Conservation (phyloP, 2,113 vertebrate species). For the Lonchura striata region DNA sequence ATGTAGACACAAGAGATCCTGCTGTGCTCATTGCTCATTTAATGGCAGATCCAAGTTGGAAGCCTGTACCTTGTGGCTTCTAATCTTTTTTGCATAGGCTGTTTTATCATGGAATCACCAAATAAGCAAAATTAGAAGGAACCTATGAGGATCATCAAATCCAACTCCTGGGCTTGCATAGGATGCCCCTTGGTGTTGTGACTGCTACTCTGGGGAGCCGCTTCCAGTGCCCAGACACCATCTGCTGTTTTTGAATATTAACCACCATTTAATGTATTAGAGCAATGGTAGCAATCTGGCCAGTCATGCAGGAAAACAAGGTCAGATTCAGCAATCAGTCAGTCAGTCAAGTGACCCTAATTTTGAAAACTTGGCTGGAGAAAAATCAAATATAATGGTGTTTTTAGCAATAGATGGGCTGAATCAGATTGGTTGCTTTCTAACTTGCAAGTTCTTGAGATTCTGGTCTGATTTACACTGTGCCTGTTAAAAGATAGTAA, state of each 20-base stretch:
- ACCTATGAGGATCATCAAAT: background rate
- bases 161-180: background rate
- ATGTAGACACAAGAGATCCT: fast-evolving
- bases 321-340: background rate
- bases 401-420: background rate
- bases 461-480: background rate
- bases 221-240: fast-evolving
- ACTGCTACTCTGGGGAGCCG: background rate
- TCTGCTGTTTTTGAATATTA: background rate
- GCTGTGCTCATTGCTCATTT: background rate
- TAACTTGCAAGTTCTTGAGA: background rate
- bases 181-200: background rate
- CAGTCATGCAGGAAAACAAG: background rate
- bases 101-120: background rate
- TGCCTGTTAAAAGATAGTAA: background rate
- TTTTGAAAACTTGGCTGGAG: background rate
- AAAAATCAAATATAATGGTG: background rate
- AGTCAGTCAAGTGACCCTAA: background rate
- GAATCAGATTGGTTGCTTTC: background rate
- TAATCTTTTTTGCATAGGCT: background rate
- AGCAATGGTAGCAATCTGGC: background rate
- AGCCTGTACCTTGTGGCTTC: background rate
- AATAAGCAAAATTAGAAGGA: background rate
- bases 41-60: background rate
- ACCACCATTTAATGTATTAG: background rate